Evolutionary conservation across 2,888 invertebrate species (phyloP).

Genomic region (Apodemia hepburni): DNA sequence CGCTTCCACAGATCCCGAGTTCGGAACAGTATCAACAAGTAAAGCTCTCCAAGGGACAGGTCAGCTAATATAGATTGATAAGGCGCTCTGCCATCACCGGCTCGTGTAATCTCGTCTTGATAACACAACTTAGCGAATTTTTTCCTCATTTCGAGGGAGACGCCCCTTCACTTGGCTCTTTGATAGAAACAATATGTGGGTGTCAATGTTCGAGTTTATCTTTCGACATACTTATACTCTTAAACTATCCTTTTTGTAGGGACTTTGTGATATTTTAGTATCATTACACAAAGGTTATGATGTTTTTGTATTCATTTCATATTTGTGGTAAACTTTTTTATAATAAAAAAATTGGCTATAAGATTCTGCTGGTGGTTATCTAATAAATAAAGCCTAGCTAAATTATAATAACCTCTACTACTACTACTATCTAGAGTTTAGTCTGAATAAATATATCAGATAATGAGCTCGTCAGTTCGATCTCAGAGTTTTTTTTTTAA

Average conservation of each 20-base stretch:
- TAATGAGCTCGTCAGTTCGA: no score
- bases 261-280: background rate
- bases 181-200: conserved; percentile 15
- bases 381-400: no score
- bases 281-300: background rate
- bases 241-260: background rate
- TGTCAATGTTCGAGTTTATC: conserved; percentile 8
- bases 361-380: no score
- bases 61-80: conserved; percentile 47
- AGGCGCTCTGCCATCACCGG: conserved; percentile 35
- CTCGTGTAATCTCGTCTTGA: conserved; percentile 38
- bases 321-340: no score
- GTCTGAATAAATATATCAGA: no score
- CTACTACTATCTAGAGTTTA: no score
- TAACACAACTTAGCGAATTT: conserved; percentile 32
- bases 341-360: no score
- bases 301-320: no score
- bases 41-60: conserved; percentile 26
- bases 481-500: no score
- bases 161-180: conserved; percentile 10
- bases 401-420: no score
- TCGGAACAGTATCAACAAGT: conserved; percentile 29
- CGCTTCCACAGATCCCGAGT: conserved; percentile 2
- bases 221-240: background rate
- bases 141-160: conserved; percentile 24